These are phyloP conservation scores for Stratiolaelaps scimitus DNA, from an alignment of 1,140 invertebrate genomes.

Conservation along the genomic window DNA sequence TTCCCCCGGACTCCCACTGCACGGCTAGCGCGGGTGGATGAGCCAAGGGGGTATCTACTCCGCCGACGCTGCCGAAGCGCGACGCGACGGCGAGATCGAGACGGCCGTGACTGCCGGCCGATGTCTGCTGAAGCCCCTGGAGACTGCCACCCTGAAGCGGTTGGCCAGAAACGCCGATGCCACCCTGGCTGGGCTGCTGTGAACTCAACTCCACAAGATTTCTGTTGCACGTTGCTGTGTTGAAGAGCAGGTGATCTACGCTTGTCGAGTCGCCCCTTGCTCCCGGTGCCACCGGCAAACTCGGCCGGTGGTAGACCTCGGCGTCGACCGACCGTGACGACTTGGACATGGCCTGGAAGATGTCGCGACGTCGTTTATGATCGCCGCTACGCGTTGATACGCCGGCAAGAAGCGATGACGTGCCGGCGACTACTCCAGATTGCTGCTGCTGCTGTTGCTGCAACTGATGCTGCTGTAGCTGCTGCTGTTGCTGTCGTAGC, in stretches of 20 bases:
- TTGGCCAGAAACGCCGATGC: not conserved
- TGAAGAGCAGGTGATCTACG: constrained; percentile 28
- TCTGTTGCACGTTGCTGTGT: constrained; percentile 28
- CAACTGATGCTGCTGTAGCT: too few relatives aligned
- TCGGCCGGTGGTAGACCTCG: not conserved
- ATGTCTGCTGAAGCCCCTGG: too few relatives aligned
- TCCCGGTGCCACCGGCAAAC: constrained; percentile 11
- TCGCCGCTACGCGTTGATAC: not conserved
- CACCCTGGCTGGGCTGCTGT: constrained; percentile 1
- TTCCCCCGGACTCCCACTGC: constrained; percentile 10
- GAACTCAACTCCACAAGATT: constrained; percentile 27
- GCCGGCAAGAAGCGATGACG: too few relatives aligned
- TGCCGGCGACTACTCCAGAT: too few relatives aligned
- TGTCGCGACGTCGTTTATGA: constrained; percentile 15
- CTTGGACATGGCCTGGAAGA: not conserved
- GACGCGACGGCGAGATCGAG: too few relatives aligned
- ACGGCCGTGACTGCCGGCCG: too few relatives aligned
- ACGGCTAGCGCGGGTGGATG: not conserved
- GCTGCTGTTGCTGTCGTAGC: too few relatives aligned
- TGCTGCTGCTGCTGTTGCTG: too few relatives aligned
- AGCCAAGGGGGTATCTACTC: not conserved
- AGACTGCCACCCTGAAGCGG: too few relatives aligned
- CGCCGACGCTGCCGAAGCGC: too few relatives aligned
- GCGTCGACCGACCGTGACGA: constrained; percentile 24
- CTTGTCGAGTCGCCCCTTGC: constrained; percentile 26